These are phyloP conservation scores for Acleris holmiana DNA, from an alignment of 2,888 invertebrate species.

Conservation along the genomic window DNA sequence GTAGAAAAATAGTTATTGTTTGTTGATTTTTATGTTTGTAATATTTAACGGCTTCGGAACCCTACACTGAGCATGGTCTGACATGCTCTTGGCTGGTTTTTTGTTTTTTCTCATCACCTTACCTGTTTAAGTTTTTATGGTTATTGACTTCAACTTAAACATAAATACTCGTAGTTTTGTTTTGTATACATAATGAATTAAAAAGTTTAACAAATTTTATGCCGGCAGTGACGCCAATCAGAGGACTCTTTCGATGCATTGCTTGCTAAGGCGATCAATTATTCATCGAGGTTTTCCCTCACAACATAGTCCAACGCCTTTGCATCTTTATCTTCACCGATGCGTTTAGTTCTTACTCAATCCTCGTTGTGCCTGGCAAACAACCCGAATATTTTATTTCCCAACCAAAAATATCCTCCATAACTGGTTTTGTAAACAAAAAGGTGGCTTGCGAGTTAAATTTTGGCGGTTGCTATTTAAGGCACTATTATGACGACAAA, in stretches of 20 bases:
- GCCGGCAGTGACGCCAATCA: constrained; percentile 22
- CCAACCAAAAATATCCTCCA: constrained; percentile 52
- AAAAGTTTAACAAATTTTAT: not conserved
- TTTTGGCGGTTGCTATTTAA: constrained; percentile 58
- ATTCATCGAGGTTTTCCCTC: constrained; percentile 36
- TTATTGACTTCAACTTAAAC: constrained; percentile 4
- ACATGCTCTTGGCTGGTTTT: no score
- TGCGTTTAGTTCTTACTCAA: constrained; percentile 50
- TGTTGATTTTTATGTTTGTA: no score
- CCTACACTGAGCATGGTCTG: no score
- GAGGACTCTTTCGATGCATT: constrained; percentile 19
- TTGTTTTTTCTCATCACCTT: not conserved
- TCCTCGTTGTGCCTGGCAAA: constrained; percentile 41
- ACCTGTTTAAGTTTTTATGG: constrained; percentile 2
- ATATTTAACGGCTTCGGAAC: no score
- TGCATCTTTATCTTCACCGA: constrained; percentile 42
- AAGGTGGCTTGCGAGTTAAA: constrained; percentile 45
- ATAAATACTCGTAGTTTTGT: constrained; percentile 3
- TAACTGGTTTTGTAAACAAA: constrained; percentile 56
- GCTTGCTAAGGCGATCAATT: constrained; percentile 38
- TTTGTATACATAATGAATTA: constrained; percentile 5
- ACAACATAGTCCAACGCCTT: constrained; percentile 18
- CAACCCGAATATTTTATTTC: constrained; percentile 44
- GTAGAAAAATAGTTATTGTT: no score
- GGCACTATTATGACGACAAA: constrained; percentile 47